These are phyloP conservation scores for Epinotia bilunana DNA, from an alignment of 2,888 invertebrate genomes.

Conservation along the genomic window DNA sequence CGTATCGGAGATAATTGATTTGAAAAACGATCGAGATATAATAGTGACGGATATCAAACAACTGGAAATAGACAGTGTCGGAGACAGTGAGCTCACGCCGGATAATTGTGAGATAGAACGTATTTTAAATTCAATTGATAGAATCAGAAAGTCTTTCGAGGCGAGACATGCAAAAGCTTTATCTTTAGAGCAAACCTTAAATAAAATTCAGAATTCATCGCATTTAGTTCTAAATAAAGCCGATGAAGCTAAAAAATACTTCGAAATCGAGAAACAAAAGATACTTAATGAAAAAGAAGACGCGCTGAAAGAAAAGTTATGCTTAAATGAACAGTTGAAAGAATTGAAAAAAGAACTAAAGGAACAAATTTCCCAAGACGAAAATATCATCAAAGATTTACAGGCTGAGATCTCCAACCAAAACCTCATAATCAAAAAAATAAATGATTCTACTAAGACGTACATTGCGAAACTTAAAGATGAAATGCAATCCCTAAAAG, in stretches of 20 bases:
- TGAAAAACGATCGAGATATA: conserved; percentile 66
- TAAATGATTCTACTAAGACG: conserved; percentile 63
- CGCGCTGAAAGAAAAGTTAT: conserved; percentile 62
- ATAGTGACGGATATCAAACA: conserved; percentile 68
- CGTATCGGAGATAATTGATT: conserved; percentile 57
- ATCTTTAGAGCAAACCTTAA: conserved; percentile 66
- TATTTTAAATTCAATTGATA: conserved; percentile 64
- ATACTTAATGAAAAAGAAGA: conserved; percentile 73
- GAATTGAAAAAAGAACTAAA: conserved; percentile 63
- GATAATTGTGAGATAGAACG: conserved; percentile 61
- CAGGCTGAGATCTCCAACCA: conserved; percentile 70
- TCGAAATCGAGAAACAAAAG: conserved; percentile 76
- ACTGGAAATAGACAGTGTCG: conserved; percentile 69
- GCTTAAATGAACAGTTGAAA: conserved; percentile 63
- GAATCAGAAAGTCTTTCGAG: conserved; percentile 63
- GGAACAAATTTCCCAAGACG: conserved; percentile 61
- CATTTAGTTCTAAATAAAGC: conserved; percentile 73
- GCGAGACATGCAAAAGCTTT: conserved; percentile 58
- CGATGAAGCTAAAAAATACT: conserved; percentile 72
- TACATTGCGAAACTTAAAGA: conserved; percentile 66
- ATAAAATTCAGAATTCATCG: conserved; percentile 71
- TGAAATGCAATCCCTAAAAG: conserved; percentile 63
- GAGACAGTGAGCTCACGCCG: conserved; percentile 64
- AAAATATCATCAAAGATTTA: conserved; percentile 65
- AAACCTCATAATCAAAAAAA: conserved; percentile 67